Percentiles rank a stretch among this genome's conserved stretches.
phyloP scores from a whole-genome alignment of 2,797 vertebrate genomes.

The Lutjanus argentimaculatus region DNA sequence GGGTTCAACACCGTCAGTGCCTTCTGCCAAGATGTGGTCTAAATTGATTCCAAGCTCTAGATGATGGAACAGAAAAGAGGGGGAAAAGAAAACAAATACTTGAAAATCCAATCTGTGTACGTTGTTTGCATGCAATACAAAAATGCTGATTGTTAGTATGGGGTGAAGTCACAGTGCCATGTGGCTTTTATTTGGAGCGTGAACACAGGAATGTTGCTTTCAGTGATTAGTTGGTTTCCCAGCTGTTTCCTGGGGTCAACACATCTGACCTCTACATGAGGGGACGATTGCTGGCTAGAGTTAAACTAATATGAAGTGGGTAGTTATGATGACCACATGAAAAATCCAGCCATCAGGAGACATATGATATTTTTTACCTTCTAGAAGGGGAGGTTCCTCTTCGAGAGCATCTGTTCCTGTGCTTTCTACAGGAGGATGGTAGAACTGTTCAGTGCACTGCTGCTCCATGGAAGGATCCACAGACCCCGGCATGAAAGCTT shows the following conservation, averaged over 20 bases:
- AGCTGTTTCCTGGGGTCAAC: not conserved
- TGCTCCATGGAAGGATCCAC: constrained; percentile 50
- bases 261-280: not conserved
- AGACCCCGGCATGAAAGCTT: constrained; percentile 31
- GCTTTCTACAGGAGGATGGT: constrained; percentile 61
- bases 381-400: constrained; percentile 79
- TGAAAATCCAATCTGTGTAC: not conserved
- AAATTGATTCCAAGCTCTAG: constrained; percentile 95
- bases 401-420: constrained; percentile 51
- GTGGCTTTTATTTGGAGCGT: constrained; percentile 3
- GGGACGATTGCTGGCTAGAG: not conserved
- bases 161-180: not conserved
- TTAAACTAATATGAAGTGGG: not conserved
- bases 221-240: not conserved
- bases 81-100: not conserved
- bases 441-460: constrained; percentile 66
- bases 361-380: constrained; percentile 61
- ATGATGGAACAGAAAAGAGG: not conserved
- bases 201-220: not conserved
- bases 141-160: not conserved
- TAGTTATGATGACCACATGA: not conserved
- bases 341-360: not conserved
- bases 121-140: not conserved
- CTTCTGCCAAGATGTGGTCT: constrained; percentile 97
- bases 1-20: constrained; percentile 94